These are phyloP conservation scores for Aurelia aurita DNA, from an alignment of 30 jellyfish, hydroid and myxozoan species.

Conservation along the genomic window DNA sequence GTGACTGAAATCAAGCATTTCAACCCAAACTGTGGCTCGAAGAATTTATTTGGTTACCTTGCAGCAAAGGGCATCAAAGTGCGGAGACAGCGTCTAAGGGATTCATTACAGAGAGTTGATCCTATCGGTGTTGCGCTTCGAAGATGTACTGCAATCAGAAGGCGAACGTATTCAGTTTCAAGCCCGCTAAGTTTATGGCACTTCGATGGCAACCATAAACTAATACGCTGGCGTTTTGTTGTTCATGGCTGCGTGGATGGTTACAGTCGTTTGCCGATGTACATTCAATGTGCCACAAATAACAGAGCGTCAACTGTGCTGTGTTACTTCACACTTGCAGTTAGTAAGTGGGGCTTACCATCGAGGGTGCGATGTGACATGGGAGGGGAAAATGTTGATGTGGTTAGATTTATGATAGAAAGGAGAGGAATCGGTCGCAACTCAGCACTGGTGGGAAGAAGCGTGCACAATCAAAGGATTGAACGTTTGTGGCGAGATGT, in stretches of 20 bases:
- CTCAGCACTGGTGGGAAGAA: slow-evolving; percentile 69
- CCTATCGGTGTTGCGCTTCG: not conserved
- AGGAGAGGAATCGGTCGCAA: slow-evolving; percentile 52
- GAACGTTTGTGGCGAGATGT: slow-evolving; percentile 57
- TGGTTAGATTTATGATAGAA: slow-evolving; percentile 31
- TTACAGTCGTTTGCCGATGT: not conserved
- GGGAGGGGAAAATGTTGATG: slow-evolving; percentile 55
- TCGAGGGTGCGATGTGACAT: slow-evolving; percentile 33
- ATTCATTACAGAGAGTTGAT: slow-evolving; percentile 16
- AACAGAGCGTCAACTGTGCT: slow-evolving; percentile 47
- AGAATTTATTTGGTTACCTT: slow-evolving; percentile 29
- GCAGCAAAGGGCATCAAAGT: slow-evolving; percentile 21
- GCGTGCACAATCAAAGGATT: slow-evolving; percentile 70
- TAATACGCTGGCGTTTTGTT: slow-evolving; percentile 47
- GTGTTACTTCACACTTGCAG: not conserved
- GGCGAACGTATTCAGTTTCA: not conserved
- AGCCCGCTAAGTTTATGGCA: slow-evolving; percentile 11
- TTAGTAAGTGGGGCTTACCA: slow-evolving; percentile 50
- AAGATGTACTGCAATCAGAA: not conserved
- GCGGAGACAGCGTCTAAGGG: slow-evolving; percentile 3
- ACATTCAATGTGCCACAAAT: slow-evolving; percentile 11
- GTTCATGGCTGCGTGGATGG: slow-evolving; percentile 58
- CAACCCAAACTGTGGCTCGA: slow-evolving; percentile 41
- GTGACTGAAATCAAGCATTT: slow-evolving; percentile 21
- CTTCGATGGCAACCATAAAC: slow-evolving; percentile 16